Percentiles rank a stretch among this genome's conserved stretches.
These are phyloP conservation scores for Sardina pilchardus DNA, from an alignment of 2,113 vertebrate genomes.

Conservation along the genomic window DNA sequence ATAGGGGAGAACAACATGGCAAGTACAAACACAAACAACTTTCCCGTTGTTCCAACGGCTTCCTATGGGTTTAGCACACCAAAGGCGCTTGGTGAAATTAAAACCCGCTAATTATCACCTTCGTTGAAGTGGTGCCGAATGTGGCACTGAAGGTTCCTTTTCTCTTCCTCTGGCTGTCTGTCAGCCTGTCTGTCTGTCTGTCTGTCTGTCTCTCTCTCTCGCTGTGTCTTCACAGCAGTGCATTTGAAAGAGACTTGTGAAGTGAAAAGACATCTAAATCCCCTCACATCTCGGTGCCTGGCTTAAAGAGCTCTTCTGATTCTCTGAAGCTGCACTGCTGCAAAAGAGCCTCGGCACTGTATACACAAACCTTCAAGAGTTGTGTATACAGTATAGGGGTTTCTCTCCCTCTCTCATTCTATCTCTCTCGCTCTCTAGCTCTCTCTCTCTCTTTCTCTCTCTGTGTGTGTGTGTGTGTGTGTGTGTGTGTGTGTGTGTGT, in stretches of 20 bases:
- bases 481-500: constrained; percentile 5
- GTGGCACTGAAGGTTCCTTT: neutral
- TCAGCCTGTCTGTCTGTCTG: neutral
- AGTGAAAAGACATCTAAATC: constrained; percentile 38
- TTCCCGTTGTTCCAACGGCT: neutral
- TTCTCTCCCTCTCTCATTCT: neutral
- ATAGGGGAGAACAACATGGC: neutral
- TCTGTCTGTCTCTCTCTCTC: neutral
- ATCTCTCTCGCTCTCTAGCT: too few species aligned
- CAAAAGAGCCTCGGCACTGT: neutral
- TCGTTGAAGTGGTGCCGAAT: neutral
- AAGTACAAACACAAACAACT: neutral
- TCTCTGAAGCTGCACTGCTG: constrained; percentile 2
- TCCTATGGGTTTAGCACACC: neutral
- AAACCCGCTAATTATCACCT: neutral
- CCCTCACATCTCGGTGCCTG: neutral
- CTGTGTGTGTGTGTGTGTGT: neutral
- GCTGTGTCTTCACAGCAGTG: constrained; percentile 34
- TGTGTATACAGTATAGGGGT: neutral
- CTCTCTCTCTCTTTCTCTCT: neutral
- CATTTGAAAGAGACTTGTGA: constrained; percentile 57
- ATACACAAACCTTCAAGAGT: constrained; percentile 1
- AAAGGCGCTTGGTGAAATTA: neutral
- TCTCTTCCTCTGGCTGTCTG: neutral
- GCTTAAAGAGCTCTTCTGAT: neutral